Base-by-base conservation (phyloP, 2,797 vertebrate species). In the Crocidura indochinensis region DNA sequence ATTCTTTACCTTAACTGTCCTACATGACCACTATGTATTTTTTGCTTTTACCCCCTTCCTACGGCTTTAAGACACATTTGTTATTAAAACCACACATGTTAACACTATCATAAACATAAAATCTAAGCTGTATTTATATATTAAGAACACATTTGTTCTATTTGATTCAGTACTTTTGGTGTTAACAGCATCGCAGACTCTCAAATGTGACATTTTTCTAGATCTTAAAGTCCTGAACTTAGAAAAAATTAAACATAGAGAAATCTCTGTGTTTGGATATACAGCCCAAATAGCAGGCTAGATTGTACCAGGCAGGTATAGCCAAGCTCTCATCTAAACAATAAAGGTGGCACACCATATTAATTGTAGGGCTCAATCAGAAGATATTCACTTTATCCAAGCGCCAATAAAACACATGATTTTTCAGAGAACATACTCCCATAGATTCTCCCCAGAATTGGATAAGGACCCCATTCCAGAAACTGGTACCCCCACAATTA, bases 151-250 rank as follows among this genome's bases (percentile, higher is more conserved):
- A n/a, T 72, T 73, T 84, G 14, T 65, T 87, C 65, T n/a, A 85
- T 12, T 82, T 94, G 78, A 44, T 79, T 29, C 56, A 87, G 79
- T 94, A 92, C 79, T 91, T 89, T 65, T 76, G 31, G 46, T 88
- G 44, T 67, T 90, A 19, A 69, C 90, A 46, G 29, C 11, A 24
- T 87, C 84, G 22, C 3, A 82, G 72, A 31, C 77, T 78, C 86
- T 82, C 72, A 69, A 78, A 77, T 72, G 38, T 89, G 46, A 46
- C 73, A 69, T 82, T 62, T 10, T 91, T 71, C 67, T 79, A 75
- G 31, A 91, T 92, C 62, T 88, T 79, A 4, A 95, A 75, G 47
- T 89, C 86, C 77, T 86, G 83, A 93, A 88, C 62, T 51, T 94
- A 71, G 47, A 86, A 84, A 81, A 84, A 92, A 74, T 60, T 31